Evolutionary conservation across 2,113 vertebrate species (phyloP), one percentile per base, ranked within the genome.

Genomic region (Pygoscelis antarcticus): DNA sequence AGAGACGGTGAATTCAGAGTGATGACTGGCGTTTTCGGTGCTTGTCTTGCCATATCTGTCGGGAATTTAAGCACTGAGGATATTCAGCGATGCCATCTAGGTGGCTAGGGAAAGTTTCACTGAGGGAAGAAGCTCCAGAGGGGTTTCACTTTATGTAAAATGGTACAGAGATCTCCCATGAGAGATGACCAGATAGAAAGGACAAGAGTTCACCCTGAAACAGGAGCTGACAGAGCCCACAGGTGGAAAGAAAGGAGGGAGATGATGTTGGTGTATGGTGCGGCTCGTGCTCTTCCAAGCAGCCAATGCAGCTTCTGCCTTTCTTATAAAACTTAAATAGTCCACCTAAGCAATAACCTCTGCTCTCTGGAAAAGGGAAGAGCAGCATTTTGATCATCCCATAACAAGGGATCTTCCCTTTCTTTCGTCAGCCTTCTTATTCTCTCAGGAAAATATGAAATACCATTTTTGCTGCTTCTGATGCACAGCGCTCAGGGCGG

Each of bases 401-500:
- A 3, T 15, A 26, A 57, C 8, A 30, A 23, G 20, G 52, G 13
- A 47, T n/a, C 14, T 58, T 64, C 85, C 64, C 42, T 58, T 62
- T 26, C 66, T 21, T 16, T 4, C 3, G 0, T 16, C 54, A 51
- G 23, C 26, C 13, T 1, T 4, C 19, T 54, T 11, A 40, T 11
- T 49, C 72, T 52, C 54, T 75, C 29, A 17, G 54, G 15, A 76
- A 25, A 69, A 61, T 1, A 42, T 0, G 2, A 42, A 65, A 55
- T 9, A 20, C 5, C 11, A 1, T 3, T 52, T 66, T 13, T 55
- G 66, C 54, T 30, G 87, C 32, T 61, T 12, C 36, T 10, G 47
- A 12, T 2, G n/a, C 66, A 2, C 27, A 1, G 29, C 0, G 25
- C 71, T 64, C 1, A 3, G 11, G 27, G 25, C 3, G 34, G 57